These are phyloP conservation scores for Amphimedon queenslandica DNA, from an alignment of 37 sponge, comb jelly and placozoan species.

Conservation along the genomic window DNA sequence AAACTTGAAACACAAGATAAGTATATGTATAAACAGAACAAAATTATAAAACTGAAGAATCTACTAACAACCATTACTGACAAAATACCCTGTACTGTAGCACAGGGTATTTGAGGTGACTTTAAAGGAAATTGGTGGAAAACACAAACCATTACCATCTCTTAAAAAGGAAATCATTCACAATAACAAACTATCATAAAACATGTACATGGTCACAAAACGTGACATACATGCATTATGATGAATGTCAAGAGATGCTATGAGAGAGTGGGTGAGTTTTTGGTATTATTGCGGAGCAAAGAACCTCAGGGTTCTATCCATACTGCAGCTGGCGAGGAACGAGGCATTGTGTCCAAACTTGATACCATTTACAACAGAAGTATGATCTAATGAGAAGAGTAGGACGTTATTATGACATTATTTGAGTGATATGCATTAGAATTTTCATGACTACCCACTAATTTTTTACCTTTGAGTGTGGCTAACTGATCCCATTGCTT, in stretches of 20 bases:
- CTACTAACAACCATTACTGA: too few relatives aligned
- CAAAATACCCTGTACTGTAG: too few relatives aligned
- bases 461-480: conserved; percentile 53
- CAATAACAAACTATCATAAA: background rate
- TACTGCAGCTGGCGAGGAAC: conserved; percentile 82
- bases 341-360: conserved; percentile 89
- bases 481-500: conserved; percentile 85
- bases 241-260: background rate
- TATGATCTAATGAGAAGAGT: conserved; percentile 66
- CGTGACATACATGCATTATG: background rate
- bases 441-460: background rate
- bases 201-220: background rate
- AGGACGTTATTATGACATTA: background rate
- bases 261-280: background rate
- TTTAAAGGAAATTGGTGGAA: too few relatives aligned
- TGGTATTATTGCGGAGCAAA: conserved; percentile 38
- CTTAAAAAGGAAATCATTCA: too few relatives aligned
- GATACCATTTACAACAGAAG: conserved; percentile 77
- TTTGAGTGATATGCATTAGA: too few relatives aligned
- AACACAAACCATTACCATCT: too few relatives aligned
- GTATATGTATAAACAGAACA: too few relatives aligned
- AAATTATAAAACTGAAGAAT: too few relatives aligned
- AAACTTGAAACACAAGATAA: too few relatives aligned
- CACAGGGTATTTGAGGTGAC: too few relatives aligned
- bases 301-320: conserved; percentile 91